Evolutionary conservation across 2,113 vertebrate genomes (phyloP).

Genomic region (Electrona antarctica): DNA sequence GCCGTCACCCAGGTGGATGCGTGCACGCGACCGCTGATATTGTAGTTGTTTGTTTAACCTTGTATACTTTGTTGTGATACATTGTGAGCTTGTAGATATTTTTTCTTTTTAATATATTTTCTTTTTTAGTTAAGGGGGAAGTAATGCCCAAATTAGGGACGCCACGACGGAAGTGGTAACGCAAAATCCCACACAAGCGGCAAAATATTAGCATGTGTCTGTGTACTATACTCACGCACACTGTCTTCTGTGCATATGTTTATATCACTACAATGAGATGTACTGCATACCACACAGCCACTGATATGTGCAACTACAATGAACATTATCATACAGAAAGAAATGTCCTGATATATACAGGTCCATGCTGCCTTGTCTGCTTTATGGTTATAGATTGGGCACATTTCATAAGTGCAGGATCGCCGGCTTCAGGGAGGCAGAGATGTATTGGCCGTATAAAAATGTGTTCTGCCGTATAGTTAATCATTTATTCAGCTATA

Average conservation of each 20-base stretch:
- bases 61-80: too few species aligned
- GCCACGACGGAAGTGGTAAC: too few species aligned
- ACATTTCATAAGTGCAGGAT: slow-evolving; percentile 63
- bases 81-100: too few species aligned
- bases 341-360: slow-evolving; percentile 62
- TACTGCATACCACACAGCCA: slow-evolving; percentile 14
- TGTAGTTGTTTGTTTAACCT: too few species aligned
- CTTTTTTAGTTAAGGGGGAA: too few species aligned
- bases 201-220: slow-evolving; percentile 45
- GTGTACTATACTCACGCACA: slow-evolving; percentile 51
- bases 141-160: too few species aligned
- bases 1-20: too few species aligned
- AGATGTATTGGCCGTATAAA: slow-evolving; percentile 73
- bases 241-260: too few species aligned
- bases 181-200: too few species aligned
- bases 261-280: slow-evolving; percentile 1
- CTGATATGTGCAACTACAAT: slow-evolving; percentile 56
- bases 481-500: slow-evolving; percentile 74
- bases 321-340: slow-evolving; percentile 65
- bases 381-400: slow-evolving; percentile 77
- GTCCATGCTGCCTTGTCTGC: slow-evolving; percentile 46
- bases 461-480: slow-evolving; percentile 62
- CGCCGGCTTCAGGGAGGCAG: slow-evolving; percentile 63
- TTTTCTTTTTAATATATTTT: too few species aligned
- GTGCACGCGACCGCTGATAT: too few species aligned